A percentile compares a stretch with the other conserved stretches of the same genome.
Evolutionary conservation across 2,888 invertebrate genomes (phyloP).

Genomic region (Scaptomyza reducta): DNA sequence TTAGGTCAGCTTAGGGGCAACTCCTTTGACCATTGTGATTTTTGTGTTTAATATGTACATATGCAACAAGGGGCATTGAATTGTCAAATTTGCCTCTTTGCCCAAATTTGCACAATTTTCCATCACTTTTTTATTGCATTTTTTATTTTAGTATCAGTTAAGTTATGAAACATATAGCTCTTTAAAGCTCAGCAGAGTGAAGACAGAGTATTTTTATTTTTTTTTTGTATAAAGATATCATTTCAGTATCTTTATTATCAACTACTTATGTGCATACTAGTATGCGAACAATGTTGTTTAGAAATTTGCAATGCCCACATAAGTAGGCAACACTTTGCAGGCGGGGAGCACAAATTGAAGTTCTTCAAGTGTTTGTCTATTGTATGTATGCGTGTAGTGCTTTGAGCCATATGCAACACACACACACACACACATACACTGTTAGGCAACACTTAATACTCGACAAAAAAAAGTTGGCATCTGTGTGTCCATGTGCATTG

Average conservation of each 20-base stretch:
- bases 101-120: too few relatives aligned
- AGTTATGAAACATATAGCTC: too few relatives aligned
- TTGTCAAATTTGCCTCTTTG: too few relatives aligned
- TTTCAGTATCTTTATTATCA: not conserved
- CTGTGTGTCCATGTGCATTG: slow-evolving; percentile 30
- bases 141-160: too few relatives aligned
- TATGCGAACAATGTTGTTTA: slow-evolving; percentile 4
- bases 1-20: too few relatives aligned
- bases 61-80: too few relatives aligned
- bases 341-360: slow-evolving; percentile 11
- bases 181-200: too few relatives aligned
- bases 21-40: too few relatives aligned
- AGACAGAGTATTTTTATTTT: not conserved
- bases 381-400: slow-evolving; percentile 3
- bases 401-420: slow-evolving; percentile 6
- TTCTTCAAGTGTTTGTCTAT: slow-evolving; percentile 3
- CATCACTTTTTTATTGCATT: too few relatives aligned
- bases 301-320: slow-evolving; percentile 5
- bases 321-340: slow-evolving; percentile 35
- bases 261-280: not conserved
- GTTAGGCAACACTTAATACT: slow-evolving; percentile 33
- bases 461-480: slow-evolving; percentile 14
- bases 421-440: slow-evolving; percentile 4
- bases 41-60: too few relatives aligned
- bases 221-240: not conserved